Base-by-base conservation (phyloP, 2,113 vertebrate genomes). In the Tichodroma muraria region DNA sequence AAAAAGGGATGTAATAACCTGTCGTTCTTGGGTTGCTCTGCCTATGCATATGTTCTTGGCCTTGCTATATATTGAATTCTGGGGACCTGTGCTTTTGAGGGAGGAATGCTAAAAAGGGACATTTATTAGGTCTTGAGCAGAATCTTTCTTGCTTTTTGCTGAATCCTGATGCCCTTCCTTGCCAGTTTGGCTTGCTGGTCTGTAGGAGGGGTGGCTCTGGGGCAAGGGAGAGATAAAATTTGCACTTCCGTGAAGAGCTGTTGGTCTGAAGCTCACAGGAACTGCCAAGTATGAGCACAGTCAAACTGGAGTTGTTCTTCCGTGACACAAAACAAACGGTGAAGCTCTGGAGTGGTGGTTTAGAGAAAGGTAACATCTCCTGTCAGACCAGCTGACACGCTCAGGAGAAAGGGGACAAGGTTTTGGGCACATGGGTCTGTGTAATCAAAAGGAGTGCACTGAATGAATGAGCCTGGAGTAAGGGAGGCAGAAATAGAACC, bases 401-500 rank as follows among this genome's bases (percentile, higher is more conserved):
- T 68, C 15, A 6, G 57, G 66, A 80, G 68, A 70, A 88, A 15
- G 16, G 2, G 24, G 37, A 25, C 4, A 9, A 56, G 31, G 27
- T 79, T 94, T 83, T 52, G 50, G 35, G 49, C 31, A 72, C 9
- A 0, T 50, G 27, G 54, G n/a, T 57, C 63, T 54, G 18, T 65
- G 66, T 85, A 84, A 95, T 89, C 76, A 81, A 94, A 93, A 72
- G 72, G 42, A 93, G 44, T 10, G 5, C 35, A 23, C 61, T 63
- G 85, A 93, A 82, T 87, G 83, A 95, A 92, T 76, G 73, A 80
- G 50, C 56, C 77, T 73, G 86, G 69, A 81, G 73, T 92, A 94
- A 88, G 21, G 23, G 76, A 94, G 77, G 90, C 88, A 95, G 81
- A 95, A 93, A 84, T 70, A 87, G 80, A 94, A 91, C 37, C 75